Conservation (phyloP, 2,888 invertebrate genomes). For the Baronia brevicornis region DNA sequence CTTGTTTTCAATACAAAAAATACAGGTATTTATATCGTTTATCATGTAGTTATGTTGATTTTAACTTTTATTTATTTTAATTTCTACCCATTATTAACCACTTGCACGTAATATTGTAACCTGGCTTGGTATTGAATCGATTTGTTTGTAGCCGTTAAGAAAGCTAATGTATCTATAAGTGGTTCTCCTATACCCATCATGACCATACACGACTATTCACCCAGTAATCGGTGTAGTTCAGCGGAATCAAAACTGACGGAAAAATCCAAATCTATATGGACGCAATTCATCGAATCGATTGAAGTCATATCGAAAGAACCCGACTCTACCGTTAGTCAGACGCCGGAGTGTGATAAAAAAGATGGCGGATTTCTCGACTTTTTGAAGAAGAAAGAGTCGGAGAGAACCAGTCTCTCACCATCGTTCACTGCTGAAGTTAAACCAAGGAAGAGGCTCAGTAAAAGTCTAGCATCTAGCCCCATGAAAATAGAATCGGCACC, state of each 20-base stretch:
- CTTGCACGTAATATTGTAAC: constrained; percentile 10
- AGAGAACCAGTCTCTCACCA: constrained; percentile 26
- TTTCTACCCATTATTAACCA: background rate
- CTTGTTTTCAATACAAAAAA: no score
- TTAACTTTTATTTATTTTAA: no score
- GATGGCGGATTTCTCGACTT: constrained; percentile 40
- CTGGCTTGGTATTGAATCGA: background rate
- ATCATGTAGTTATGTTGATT: no score
- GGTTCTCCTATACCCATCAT: constrained; percentile 38
- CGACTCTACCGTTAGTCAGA: constrained; percentile 32
- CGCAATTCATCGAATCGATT: constrained; percentile 46
- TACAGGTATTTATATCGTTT: no score
- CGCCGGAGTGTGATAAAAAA: constrained; percentile 32
- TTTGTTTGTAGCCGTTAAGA: constrained; percentile 17
- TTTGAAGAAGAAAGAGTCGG: constrained; percentile 33
- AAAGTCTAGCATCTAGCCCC: constrained; percentile 48
- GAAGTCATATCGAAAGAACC: constrained; percentile 37
- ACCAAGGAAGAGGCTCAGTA: constrained; percentile 24
- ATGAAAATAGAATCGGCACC: constrained; percentile 29
- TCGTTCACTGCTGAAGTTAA: constrained; percentile 22
- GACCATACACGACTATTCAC: constrained; percentile 45
- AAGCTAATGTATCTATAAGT: constrained; percentile 28
- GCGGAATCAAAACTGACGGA: constrained; percentile 10
- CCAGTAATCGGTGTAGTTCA: constrained; percentile 24
- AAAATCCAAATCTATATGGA: constrained; percentile 36